Evolutionary conservation across 2,113 vertebrate genomes (phyloP), one percentile per base, ranked within the genome.

Genomic region (Chauna torquata): DNA sequence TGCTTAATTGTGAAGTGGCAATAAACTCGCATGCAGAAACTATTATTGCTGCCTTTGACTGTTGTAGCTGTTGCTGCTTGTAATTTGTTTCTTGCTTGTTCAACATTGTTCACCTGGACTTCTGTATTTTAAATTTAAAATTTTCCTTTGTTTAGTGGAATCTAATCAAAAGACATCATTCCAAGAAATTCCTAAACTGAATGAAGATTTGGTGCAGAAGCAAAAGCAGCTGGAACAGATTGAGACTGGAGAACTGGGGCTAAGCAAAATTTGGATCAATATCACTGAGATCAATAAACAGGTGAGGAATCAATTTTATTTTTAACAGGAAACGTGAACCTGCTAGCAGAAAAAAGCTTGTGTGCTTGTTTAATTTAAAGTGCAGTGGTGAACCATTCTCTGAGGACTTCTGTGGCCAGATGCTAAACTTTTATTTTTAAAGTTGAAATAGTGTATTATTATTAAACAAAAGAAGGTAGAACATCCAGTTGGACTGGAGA

Each of bases 201-300:
- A 97, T 44, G 99, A 99, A 95, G 99, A 99, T 76, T 97, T 99
- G 90, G 99, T 99, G 95, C 97, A 96, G 93, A 98, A 98, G 79
- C 98, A 99, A 95, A 98, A 97, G 89, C 98, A 98, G 49, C 97
- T 99, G 49, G 99, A 99, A 38, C 98, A 99, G 80, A 97, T 99
- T 54, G 98, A 99, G 88, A 99, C 96, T 64, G 99, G 99, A 75
- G 99, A 99, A 58, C 97, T 96, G 76, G 99, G 99, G 11, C 95
- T 99, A 88, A 98, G 58, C 97, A 99, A 98, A 96, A 97, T 99
- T 83, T 99, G 99, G 99, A 98, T 98, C 75, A 99, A 99, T 97
- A 98, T 99, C 38, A 99, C 99, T 65, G 99, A 99, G 90, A 98
- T 99, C 70, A 99, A 98, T 96, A 99, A 98, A 96, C 99, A 99